Conservation (phyloP, 2,113 vertebrate genomes). For the Gasterosteus nipponicus region DNA sequence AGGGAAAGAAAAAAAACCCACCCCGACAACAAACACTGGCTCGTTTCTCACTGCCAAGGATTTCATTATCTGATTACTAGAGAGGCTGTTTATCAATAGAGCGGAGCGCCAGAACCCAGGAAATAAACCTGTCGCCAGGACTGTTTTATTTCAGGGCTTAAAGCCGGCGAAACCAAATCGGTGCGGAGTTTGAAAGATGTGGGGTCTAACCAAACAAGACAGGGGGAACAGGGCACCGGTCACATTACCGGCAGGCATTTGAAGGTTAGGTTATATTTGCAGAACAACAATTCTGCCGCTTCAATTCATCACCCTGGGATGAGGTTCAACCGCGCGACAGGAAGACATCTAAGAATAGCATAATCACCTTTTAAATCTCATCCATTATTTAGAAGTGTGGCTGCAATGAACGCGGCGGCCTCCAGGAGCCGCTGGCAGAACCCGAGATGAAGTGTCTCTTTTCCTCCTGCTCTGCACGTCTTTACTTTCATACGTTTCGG, state of each 20-base stretch:
- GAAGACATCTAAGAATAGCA: not conserved
- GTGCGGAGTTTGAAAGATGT: not conserved
- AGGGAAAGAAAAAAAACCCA: not conserved
- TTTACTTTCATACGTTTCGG: not conserved
- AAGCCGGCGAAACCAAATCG: not conserved
- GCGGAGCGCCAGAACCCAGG: not conserved
- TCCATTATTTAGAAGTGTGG: not conserved
- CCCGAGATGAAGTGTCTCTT: not conserved
- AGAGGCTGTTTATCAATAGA: not conserved
- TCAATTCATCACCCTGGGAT: not conserved
- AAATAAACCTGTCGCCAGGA: not conserved
- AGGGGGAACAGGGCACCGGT: no score
- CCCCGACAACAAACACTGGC: not conserved
- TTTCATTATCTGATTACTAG: conserved; percentile 16
- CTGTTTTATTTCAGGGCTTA: not conserved
- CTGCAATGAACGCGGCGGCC: not conserved
- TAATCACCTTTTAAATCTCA: not conserved
- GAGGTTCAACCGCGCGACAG: not conserved
- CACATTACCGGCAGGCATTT: not conserved
- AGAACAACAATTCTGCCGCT: not conserved
- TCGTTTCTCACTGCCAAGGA: not conserved
- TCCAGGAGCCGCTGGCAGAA: not conserved
- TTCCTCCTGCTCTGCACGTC: not conserved
- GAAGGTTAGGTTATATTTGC: not conserved
- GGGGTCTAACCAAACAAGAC: not conserved